Base-by-base conservation (phyloP, 2,113 vertebrate species). In the Phalacrocorax brasilianus region DNA sequence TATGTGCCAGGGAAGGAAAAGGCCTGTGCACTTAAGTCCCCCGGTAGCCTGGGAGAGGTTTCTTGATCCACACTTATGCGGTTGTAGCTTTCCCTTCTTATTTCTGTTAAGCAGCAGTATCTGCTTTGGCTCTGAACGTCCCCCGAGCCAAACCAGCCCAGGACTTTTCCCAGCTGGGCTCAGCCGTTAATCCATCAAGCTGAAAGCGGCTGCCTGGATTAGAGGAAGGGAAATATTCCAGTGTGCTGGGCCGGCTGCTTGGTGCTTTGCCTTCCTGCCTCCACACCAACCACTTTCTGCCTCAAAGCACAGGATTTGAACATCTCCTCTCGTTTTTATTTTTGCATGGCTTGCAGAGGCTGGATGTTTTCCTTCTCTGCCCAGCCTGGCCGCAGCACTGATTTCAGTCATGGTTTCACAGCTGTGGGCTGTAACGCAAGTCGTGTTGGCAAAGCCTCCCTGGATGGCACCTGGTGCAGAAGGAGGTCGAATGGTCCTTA, bases 11-110 rank as follows among this genome's bases (percentile, higher is more conserved):
- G 32, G 81, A 27, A 55, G 59, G 38, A 47, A 44, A 59, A 80
- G 6, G 0, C 10, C 14, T 3, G 0, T 35, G 49, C 3, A 0
- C 76, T 85, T 80, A 76, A 97, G 27, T 26, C 44, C 47, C 52
- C 47, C 11, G 1, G 35, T 45, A 28, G 35, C 82, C 50, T 91
- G 79, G 30, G 73, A 90, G 83, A 74, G 52, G 61, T 30, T 89
- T 78, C 92, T 56, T 83, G 75, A 90, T 74, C 93, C 2, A 0
- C 0, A 1, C 59, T 83, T 74, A 42, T 0, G 4, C 0, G 0
- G 28, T 70, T 90, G 90, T 94, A 95, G 85, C 79, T 95, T 91
- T 63, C 12, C 63, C 79, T 90, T 61, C 75, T 90, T 88, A 96
- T 33, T 94, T 74, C 67, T 83, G 3, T 35, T 86, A 83, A 95